A percentile compares a stretch with the other conserved stretches of the same genome.
These are phyloP conservation scores for Ellobius talpinus DNA, from an alignment of 2,113 vertebrate genomes.

Conservation along the genomic window DNA sequence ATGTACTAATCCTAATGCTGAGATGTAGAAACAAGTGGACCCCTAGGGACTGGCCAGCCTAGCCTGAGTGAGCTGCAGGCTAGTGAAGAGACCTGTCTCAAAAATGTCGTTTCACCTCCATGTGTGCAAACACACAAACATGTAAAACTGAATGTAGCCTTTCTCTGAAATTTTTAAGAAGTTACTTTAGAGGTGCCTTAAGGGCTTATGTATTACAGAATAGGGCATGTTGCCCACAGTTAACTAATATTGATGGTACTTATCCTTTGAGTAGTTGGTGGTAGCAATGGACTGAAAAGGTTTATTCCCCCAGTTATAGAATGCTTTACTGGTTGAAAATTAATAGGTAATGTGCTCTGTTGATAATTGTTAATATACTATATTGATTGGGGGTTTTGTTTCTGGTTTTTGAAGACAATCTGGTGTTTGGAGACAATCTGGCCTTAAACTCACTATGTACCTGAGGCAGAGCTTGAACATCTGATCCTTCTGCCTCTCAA, in stretches of 20 bases:
- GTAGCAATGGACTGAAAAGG: not conserved
- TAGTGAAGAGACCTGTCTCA: not conserved
- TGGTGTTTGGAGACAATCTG: too few relatives aligned
- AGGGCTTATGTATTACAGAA: not conserved
- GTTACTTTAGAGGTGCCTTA: not conserved
- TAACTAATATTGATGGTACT: constrained; percentile 1
- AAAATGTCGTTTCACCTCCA: not conserved
- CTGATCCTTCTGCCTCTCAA: not conserved
- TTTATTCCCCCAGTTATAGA: not conserved
- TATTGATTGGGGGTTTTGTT: not conserved
- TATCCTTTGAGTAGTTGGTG: not conserved
- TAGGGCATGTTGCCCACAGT: not conserved
- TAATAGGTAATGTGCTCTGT: not conserved
- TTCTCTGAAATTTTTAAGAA: not conserved
- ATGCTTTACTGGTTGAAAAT: constrained; percentile 21
- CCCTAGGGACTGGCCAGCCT: not conserved
- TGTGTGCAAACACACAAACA: not conserved
- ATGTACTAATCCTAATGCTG: not conserved
- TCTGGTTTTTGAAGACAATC: too few relatives aligned
- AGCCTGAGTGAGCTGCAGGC: not conserved
- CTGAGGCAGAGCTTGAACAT: not conserved
- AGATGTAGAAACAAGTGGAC: not conserved
- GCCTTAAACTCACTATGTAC: not conserved
- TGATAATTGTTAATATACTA: constrained; percentile 5
- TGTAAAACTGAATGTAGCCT: not conserved